Base-by-base conservation (phyloP, 2,888 invertebrate species). In the Sarcophaga variegata region DNA sequence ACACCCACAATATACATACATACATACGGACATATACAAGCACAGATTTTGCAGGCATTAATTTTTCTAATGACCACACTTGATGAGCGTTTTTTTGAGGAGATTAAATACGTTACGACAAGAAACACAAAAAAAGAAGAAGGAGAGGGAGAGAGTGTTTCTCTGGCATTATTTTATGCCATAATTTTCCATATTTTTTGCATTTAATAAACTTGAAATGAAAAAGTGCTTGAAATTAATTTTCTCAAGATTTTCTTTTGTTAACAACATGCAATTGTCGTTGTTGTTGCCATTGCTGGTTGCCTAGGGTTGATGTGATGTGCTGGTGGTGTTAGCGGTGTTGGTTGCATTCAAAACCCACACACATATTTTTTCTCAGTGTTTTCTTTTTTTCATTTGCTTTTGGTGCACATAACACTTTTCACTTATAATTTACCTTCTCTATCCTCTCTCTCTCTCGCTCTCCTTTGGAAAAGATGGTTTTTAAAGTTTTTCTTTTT, bases 361-460 rank as follows among this genome's bases (percentile, higher is more conserved):
- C 84, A 74, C 81, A 87, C 71, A 82, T 84, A 79, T 84, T 87
- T 83, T 87, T 87, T 87, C 81, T 81, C 66, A 17, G 17, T 54
- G 12, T 4, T 14, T 14, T 4, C 1, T 11, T 49, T 49, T 54
- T 54, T 54, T 14, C 4, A 0, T 54, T 54, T 54, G 17, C 54
- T 11, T 78, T 22, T 81, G 8, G 8, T 37, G 37, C 2, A 37
- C 37, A 81, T 74, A 81, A 81, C 81, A 84, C 87, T 81, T 84
- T 87, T 87, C 87, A 87, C 81, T 87, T 87, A 87, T 84, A 87
- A 84, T 87, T 87, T 84, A 81, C 79, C 60, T 87, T 63, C 67
- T 63, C 17, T 49, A 54, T 54, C 1, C 17, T 54, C 64, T 47
- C 27, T 37, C 60, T 72, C 27, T 37, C 1, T 37, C 8, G 0